Base-by-base conservation (phyloP, 1,140 invertebrate genomes). In the Steinernema feltiae region DNA sequence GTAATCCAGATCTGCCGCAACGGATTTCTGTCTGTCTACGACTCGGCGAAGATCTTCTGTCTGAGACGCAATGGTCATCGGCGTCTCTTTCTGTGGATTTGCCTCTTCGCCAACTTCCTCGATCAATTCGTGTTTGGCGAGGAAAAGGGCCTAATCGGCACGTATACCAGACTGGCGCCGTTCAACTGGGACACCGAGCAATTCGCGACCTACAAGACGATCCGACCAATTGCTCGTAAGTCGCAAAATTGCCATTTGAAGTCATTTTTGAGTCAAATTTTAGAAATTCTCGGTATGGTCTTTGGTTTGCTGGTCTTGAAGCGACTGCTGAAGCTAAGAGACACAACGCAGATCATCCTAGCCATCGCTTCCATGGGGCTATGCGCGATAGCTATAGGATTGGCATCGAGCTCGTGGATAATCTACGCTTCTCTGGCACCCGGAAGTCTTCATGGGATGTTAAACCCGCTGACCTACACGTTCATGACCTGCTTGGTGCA, bases 221-320 rank as follows among this genome's bases (percentile, higher is more conserved):
- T 76, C 35, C 30, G 81, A 17, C 81, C 81, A 12, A 82, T 82
- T 63, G 74, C 74, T 27, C 81, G 81, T 82, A 70, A 75, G 76
- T 80, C 48, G 15, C 1, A 18, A 7, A 18, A 17, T 48, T 69
- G 29, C 15, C 12, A 71, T 32, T 70, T 27, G 69, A 2, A 2
- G 1, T 2, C 12, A n/a, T 63, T 63, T 63, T 63, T 63, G 3
- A 15, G 24, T 3, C 15, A 27, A 3, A 21, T 76, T 82, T 48
- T 29, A 82, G 81, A 82, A 74, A 82, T 82, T n/a, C 24, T 82
- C 2, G 81, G 81, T 17, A 77, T 82, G 75, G n/a, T 78, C 32
- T 74, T 82, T 69, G 81, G 81, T 21, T 63, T 82, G 70, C 21
- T 82, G 3, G 72, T 82, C 30, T 73, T 82, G 29, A 82, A 82